Evolutionary conservation across 2,888 invertebrate species (phyloP), one percentile per base, ranked within the genome.

Genomic region (Chironomus tentans): DNA sequence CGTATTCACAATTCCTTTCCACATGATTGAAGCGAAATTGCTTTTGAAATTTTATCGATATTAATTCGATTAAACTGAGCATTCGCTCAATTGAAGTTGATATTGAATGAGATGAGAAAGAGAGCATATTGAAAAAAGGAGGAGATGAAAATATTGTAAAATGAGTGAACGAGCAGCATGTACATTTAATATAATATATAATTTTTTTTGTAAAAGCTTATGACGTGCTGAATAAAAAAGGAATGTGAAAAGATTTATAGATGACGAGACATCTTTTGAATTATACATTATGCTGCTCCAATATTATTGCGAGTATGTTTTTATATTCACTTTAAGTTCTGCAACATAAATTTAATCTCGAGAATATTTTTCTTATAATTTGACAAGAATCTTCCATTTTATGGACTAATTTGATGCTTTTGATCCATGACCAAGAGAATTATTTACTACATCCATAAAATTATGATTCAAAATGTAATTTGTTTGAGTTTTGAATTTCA

Each of bases 61-160:
- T 68, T 68, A 46, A 68, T 68, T 28, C 68, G 68, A 68, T 68
- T 68, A 68, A 68, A 68, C 46, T 68, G 38, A 46, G 21, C 46
- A 68, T 38, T 68, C 65, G 65, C 65, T 65, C 65, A 65, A 65
- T 65, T 65, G 62, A 22, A 65, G 65, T 24, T 13, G 18, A 21
- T 21, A 22, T 65, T 21, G 65, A 56, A 56, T 65, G 65, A 21
- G 12, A 24, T 18, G 10, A 65, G 65, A 13, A 65, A 21, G 7
- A 24, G 24, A 65, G 21, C 13, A 65, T 13, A 65, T 13, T 12
- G 21, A 65, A 21, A 22, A 65, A 12, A 18, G 62, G 15, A 18
- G 18, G 15, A 56, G 15, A 15, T 56, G 15, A 15, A 56, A 15
- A 7, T 56, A 21, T 65, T 13, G 13, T 13, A 10, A 65, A 21